phyloP scores from a whole-genome alignment of 2,113 vertebrate genomes.

The Boleophthalmus pectinirostris region DNA sequence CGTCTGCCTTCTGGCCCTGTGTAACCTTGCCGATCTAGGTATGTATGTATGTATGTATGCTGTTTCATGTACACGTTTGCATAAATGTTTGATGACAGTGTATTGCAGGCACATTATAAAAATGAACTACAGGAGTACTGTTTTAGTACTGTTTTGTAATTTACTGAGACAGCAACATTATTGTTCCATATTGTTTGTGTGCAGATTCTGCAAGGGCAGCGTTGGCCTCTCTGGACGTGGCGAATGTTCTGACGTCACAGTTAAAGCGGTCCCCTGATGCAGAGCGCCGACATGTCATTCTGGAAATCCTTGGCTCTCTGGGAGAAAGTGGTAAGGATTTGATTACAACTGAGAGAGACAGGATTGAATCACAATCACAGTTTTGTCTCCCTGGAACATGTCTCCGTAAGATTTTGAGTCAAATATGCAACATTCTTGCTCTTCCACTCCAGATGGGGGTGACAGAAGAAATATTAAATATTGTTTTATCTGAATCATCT shows the following conservation, averaged over 20 bases:
- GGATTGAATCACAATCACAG: too few relatives aligned
- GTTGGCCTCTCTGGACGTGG: conserved; percentile 77
- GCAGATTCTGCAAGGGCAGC: conserved; percentile 83
- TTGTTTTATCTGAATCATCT: neutral
- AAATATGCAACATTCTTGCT: neutral
- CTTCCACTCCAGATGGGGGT: neutral
- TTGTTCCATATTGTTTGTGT: conserved; percentile 8
- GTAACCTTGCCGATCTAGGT: conserved; percentile 88
- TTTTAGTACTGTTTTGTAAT: too few relatives aligned
- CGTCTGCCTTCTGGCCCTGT: conserved; percentile 85
- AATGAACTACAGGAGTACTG: too few relatives aligned
- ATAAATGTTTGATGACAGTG: neutral
- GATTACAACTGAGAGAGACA: too few relatives aligned
- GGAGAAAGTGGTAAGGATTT: conserved; percentile 82
- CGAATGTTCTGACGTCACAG: conserved; percentile 80
- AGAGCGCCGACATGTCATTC: conserved; percentile 84
- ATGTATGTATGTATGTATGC: neutral
- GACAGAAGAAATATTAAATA: neutral
- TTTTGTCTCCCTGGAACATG: too few relatives aligned
- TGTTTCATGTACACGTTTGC: neutral
- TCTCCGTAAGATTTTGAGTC: neutral
- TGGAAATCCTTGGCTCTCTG: conserved; percentile 84
- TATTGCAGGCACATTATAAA: neutral
- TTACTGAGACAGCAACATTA: too few relatives aligned
- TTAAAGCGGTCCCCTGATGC: conserved; percentile 81